phyloP scores from a whole-genome alignment of 2,113 vertebrate species.

The Caranx ignobilis region DNA sequence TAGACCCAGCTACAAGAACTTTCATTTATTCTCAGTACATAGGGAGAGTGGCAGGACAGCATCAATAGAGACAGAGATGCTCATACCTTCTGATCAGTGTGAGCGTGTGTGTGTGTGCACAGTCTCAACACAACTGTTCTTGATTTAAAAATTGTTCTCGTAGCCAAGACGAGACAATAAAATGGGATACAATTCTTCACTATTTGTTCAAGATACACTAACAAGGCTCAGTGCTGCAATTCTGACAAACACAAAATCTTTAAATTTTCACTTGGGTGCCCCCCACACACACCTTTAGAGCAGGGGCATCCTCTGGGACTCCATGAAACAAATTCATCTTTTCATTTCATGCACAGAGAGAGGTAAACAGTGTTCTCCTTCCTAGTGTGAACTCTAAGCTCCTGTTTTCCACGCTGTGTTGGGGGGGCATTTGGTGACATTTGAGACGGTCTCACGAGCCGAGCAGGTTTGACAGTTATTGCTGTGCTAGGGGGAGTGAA shows the following conservation, averaged over 20 bases:
- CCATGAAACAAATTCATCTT: constrained; percentile 58
- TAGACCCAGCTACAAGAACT: constrained; percentile 41
- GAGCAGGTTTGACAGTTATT: constrained; percentile 15
- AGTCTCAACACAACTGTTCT: not conserved
- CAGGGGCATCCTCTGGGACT: constrained; percentile 28
- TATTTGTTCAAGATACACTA: constrained; percentile 35
- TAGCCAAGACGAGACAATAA: constrained; percentile 8
- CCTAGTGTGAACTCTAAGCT: constrained; percentile 50
- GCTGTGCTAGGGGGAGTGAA: constrained; percentile 30
- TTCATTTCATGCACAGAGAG: constrained; percentile 68
- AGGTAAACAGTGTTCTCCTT: constrained; percentile 49
- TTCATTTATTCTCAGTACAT: constrained; percentile 45
- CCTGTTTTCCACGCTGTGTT: constrained; percentile 26
- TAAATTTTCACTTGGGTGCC: constrained; percentile 24
- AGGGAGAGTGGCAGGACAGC: constrained; percentile 17
- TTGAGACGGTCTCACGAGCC: constrained; percentile 49
- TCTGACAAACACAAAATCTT: constrained; percentile 44
- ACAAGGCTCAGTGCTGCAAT: constrained; percentile 41
- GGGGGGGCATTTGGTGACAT: constrained; percentile 53
- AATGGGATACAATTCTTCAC: constrained; percentile 15
- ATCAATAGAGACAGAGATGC: not conserved
- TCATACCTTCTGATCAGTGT: constrained; percentile 3
- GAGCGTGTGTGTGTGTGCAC: not conserved
- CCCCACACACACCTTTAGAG: not conserved
- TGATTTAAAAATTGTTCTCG: constrained; percentile 1